Conservation (phyloP, 2,113 vertebrate genomes). For the Lepus europaeus region DNA sequence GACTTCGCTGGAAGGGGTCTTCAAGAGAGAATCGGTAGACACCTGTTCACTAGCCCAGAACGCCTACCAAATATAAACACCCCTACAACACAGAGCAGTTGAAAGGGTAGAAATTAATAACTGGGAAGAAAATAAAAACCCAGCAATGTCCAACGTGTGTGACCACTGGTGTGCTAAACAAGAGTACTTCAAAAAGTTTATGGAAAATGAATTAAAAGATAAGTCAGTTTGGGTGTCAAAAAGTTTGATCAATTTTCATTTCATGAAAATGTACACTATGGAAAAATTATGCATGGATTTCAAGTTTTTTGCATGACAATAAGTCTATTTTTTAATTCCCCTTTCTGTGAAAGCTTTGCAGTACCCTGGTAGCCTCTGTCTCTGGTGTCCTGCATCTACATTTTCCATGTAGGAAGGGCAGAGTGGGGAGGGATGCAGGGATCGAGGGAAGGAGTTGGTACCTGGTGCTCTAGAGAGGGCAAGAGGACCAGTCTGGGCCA, state of each 20-base stretch:
- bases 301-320: too few species aligned
- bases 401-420: neutral
- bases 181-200: too few species aligned
- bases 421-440: neutral
- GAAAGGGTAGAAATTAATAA: neutral
- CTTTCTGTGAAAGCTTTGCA: too few species aligned
- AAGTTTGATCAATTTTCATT: too few species aligned
- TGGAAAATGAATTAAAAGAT: too few species aligned
- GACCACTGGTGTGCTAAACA: accelerated
- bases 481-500: neutral
- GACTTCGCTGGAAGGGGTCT: neutral
- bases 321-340: too few species aligned
- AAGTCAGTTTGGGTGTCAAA: too few species aligned
- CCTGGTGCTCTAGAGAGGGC: too few species aligned
- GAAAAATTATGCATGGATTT: too few species aligned
- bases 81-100: neutral
- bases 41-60: neutral
- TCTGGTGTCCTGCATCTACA: too few species aligned
- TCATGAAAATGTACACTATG: too few species aligned
- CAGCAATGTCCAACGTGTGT: neutral
- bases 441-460: neutral
- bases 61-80: neutral
- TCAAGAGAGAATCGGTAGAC: neutral
- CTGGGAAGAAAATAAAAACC: neutral
- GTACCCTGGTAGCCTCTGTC: too few species aligned